phyloP scores from a whole-genome alignment of 2,888 invertebrate species.

The Thymelicus sylvestris region DNA sequence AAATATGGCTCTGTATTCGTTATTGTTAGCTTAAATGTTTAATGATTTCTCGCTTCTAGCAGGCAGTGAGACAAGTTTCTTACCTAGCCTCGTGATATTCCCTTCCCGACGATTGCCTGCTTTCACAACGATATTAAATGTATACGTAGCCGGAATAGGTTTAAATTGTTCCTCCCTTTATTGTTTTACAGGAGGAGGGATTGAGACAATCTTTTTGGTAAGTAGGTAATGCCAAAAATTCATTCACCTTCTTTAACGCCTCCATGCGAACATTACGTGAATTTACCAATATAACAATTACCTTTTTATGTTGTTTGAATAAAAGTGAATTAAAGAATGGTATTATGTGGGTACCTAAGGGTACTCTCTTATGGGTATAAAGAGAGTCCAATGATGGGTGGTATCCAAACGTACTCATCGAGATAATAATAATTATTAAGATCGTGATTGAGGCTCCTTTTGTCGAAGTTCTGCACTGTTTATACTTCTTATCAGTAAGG shows the following conservation, averaged over 20 bases:
- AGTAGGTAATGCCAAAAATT: constrained; percentile 16
- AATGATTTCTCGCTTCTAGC: background rate
- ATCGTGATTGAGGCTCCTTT: too few relatives aligned
- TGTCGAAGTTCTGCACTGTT: too few relatives aligned
- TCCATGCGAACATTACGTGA: background rate
- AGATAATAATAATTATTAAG: too few relatives aligned
- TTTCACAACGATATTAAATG: constrained; percentile 38
- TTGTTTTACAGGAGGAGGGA: constrained; percentile 28
- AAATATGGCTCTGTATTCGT: background rate
- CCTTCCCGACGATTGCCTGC: constrained; percentile 37
- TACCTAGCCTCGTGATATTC: constrained; percentile 25
- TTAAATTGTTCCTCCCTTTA: constrained; percentile 34
- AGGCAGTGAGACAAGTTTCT: background rate
- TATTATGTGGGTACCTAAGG: too few relatives aligned
- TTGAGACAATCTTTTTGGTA: constrained; percentile 29
- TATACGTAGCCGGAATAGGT: constrained; percentile 37
- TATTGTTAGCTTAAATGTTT: background rate
- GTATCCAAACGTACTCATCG: too few relatives aligned
- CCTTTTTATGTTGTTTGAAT: background rate
- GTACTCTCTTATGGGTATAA: too few relatives aligned
- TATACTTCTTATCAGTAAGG: too few relatives aligned
- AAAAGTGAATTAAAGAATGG: too few relatives aligned
- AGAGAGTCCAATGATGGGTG: too few relatives aligned
- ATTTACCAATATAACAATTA: background rate
- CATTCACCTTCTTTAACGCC: background rate